Percentiles rank a stretch among this genome's conserved stretches.
phyloP scores from a whole-genome alignment of 2,888 invertebrate genomes.

The Troglohyphantes excavatus region DNA sequence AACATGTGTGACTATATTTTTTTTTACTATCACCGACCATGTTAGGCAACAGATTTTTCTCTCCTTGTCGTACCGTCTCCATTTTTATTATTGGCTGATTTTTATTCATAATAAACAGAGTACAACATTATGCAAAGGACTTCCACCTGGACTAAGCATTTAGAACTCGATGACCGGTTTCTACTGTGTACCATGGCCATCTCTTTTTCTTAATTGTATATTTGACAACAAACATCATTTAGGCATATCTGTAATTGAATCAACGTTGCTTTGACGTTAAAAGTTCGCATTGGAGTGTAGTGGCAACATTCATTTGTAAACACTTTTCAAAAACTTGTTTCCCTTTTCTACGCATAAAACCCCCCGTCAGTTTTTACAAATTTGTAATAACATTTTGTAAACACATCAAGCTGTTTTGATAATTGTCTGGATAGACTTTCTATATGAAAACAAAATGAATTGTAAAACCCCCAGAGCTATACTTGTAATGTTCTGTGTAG shows the following conservation, averaged over 20 bases:
- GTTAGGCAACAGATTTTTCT: too few species aligned
- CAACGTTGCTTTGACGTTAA: slow-evolving; percentile 9
- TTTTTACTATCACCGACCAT: too few species aligned
- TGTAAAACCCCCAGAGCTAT: slow-evolving; percentile 59
- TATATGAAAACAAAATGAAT: slow-evolving; percentile 50
- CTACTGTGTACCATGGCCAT: neutral
- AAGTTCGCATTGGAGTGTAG: slow-evolving; percentile 58
- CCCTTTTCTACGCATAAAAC: slow-evolving; percentile 51
- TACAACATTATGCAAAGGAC: too few species aligned
- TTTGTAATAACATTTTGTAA: slow-evolving; percentile 75
- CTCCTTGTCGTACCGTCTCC: too few species aligned
- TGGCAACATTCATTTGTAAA: slow-evolving; percentile 29
- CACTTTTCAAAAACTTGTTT: slow-evolving; percentile 57
- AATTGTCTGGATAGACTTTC: slow-evolving; percentile 72
- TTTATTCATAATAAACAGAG: too few species aligned
- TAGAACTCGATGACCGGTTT: neutral
- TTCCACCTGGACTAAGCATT: neutral
- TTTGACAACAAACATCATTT: slow-evolving; percentile 19
- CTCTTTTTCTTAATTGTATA: neutral
- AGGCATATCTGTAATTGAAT: slow-evolving; percentile 22
- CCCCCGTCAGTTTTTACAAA: slow-evolving; percentile 67
- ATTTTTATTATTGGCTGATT: too few species aligned
- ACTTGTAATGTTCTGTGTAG: slow-evolving; percentile 76
- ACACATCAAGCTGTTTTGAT: slow-evolving; percentile 68
- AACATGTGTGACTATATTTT: too few species aligned